Base-by-base conservation (phyloP, 2,888 invertebrate species). In the Tetragonula carbonaria region DNA sequence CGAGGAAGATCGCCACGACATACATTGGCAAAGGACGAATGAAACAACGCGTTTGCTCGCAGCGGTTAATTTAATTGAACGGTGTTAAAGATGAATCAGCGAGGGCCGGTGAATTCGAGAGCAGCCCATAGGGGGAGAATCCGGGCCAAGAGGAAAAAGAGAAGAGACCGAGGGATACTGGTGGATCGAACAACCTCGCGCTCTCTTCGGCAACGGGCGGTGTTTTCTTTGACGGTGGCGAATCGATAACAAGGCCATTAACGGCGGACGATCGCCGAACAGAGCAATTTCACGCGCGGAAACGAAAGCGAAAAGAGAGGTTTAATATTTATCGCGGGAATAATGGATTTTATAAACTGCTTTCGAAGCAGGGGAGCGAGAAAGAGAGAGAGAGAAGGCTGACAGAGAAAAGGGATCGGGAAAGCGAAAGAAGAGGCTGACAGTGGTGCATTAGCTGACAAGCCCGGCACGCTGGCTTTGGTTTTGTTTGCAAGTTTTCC, bases 331-430 rank as follows among this genome's bases (percentile, higher is more conserved):
- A 90, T 89, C 87, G 82, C 71, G 72, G 74, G 66, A 83, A 86
- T 90, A 89, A 90, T 90, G 89, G 89, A 90, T 90, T 87, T 87
- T 90, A 89, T 87, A 90, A 90, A 85, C 82, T 80, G 84, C 82
- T 86, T 84, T 84, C 80, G 78, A 68, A 74, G 68, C 62, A n/a
- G 66, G 50, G 33, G 23, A 16, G 21, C 21, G 4, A 53, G 38
- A 51, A n/a, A 65, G 67, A 78, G 71, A 74, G 71, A 74, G 53
- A 55, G 38, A 38, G 38, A 38, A 4, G 38, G 38, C 8, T 38
- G 38, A 38, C 38, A 38, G 38, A 38, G 38, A 8, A 38, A 38
- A 45, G 45, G 2, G 65, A 77, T 50, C 51, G 28, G 38, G 55
- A n/a, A 63, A 8, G 23, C 50, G 71, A 28, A 51, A n/a, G 55